Evolutionary conservation across 2,797 vertebrate genomes (phyloP).

Genomic region (Hypotaenidia okinawae): DNA sequence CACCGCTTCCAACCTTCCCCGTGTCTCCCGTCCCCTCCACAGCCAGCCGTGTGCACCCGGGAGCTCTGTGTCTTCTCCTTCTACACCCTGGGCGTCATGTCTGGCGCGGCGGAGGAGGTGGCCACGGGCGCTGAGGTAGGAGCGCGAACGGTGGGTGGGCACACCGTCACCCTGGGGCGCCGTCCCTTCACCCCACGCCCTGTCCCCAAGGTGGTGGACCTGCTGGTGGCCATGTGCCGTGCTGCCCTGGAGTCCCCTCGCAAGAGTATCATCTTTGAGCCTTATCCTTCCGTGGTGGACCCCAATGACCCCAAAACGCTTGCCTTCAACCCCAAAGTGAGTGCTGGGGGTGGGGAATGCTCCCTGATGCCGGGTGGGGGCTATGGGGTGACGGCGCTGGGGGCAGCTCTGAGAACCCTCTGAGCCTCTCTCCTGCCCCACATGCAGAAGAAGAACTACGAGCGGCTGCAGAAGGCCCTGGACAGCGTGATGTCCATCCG

Average conservation of each 20-base stretch:
- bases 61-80: conserved; percentile 99
- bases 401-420: background rate
- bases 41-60: conserved; percentile 97
- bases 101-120: conserved; percentile 96
- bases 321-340: conserved; percentile 98
- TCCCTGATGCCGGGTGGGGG: accelerated
- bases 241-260: conserved; percentile 98
- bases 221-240: conserved; percentile 97
- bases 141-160: accelerated
- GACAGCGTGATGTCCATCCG: conserved; percentile 99
- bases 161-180: accelerated
- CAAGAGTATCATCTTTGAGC: conserved; percentile 99
- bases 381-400: background rate
- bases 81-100: conserved; percentile 99
- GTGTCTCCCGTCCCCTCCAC: background rate
- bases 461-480: conserved; percentile 97
- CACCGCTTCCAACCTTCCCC: background rate
- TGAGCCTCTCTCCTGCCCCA: background rate
- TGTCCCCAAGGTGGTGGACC: conserved; percentile 89
- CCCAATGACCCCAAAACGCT: conserved; percentile 98
- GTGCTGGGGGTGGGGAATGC: accelerated
- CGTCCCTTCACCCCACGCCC: background rate
- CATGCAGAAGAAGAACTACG: conserved; percentile 97
- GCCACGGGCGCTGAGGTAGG: conserved; percentile 96
- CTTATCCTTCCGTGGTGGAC: conserved; percentile 98